phyloP scores from a whole-genome alignment of 2,797 vertebrate genomes.

The Enteromius radiatus region DNA sequence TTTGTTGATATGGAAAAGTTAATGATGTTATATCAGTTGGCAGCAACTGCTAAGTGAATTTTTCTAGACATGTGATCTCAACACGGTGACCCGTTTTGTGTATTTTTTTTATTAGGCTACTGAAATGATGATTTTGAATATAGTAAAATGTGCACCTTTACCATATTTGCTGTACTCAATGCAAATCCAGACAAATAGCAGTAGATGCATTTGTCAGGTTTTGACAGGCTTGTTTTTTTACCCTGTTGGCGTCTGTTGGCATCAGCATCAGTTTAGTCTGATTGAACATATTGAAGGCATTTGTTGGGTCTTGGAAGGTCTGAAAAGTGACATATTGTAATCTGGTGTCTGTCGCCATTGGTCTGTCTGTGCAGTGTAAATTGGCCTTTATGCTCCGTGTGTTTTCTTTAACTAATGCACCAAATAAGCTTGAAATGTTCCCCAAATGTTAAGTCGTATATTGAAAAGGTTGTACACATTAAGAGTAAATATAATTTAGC shows the following conservation, averaged over 20 bases:
- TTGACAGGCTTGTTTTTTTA: neutral
- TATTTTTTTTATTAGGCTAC: neutral
- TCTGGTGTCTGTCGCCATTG: neutral
- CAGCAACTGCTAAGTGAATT: neutral
- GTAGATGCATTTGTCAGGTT: neutral
- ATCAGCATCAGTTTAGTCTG: neutral
- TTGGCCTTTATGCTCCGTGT: neutral
- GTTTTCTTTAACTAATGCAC: neutral
- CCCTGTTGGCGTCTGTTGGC: neutral
- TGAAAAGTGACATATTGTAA: neutral
- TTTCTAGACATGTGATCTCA: neutral
- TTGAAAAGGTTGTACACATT: conserved; percentile 1
- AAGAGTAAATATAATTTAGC: conserved; percentile 20
- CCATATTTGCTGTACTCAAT: neutral
- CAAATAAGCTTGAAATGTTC: conserved; percentile 4
- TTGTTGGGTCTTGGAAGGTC: neutral
- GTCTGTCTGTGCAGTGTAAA: neutral
- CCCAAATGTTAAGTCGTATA: neutral
- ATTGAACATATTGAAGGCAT: neutral
- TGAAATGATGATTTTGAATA: neutral
- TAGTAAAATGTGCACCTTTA: neutral
- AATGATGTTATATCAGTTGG: neutral
- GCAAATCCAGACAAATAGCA: neutral
- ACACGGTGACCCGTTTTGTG: neutral
- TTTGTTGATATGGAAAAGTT: neutral